Base-by-base conservation (phyloP, 2,113 vertebrate species). In the Phaetusa simplex region DNA sequence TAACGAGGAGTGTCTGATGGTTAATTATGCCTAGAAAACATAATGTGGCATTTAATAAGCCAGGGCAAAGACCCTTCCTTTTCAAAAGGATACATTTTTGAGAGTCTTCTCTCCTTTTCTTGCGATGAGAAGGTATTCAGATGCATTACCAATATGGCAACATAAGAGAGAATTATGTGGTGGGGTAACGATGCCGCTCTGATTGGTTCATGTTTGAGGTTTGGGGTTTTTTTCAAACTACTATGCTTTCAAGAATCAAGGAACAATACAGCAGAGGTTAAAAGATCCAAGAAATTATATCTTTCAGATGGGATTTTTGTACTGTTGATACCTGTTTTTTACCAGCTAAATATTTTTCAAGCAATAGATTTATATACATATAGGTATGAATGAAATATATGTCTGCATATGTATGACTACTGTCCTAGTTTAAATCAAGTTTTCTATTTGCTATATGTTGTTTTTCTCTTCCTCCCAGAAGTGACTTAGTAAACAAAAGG, bases 171-270 rank as follows among this genome's bases (percentile, higher is more conserved):
- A 88, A 92, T 95, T 94, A 85, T 43, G n/a, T 45, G 70, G 36
- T 11, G n/a, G 50, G 52, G 40, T 13, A 40, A 49, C 16, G 50
- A 82, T 42, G 81, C 8, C 58, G 32, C 62, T 90, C 43, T 91
- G 73, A 89, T 81, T 83, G 70, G 92, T 97, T 96, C 62, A 86
- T 40, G 58, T 73, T 91, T 96, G 5, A 45, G 8, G 27, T 32
- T 52, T 49, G 14, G 6, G 2, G 2, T 1, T 20, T 17, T 45
- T 56, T 49, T 65, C 61, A 50, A 70, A 70, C 4, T 82, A n/a
- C 53, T 90, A 73, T 40, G 80, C 6, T 47, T 95, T 93, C 85
- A 62, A 95, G 78, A 80, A 91, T 78, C 62, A 94, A 94, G 82
- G 32, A 97, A 73, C n/a, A 72, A 77, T 53, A 90, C 22, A 92